A percentile compares a stretch with the other conserved stretches of the same genome.
Evolutionary conservation across 2,113 vertebrate genomes (phyloP).

Genomic region (Chamaetylas fuelleborni): DNA sequence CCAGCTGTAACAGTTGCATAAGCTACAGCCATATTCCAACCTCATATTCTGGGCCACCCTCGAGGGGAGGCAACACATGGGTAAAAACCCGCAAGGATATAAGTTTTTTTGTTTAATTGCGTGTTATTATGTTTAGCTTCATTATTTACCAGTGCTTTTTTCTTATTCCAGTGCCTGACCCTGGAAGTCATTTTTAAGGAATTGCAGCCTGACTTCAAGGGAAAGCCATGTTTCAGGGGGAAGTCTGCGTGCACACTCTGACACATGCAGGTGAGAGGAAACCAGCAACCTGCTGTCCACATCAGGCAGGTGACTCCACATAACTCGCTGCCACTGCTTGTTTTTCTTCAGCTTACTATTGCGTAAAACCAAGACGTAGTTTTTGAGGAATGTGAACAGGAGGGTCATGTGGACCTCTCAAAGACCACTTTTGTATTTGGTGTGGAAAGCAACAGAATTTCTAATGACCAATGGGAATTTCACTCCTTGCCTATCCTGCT

Average conservation of each 20-base stretch:
- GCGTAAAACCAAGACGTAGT: background rate
- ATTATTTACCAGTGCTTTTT: background rate
- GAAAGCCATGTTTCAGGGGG: background rate
- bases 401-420: background rate
- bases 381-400: background rate
- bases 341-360: background rate
- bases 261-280: rapidly evolving
- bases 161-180: background rate
- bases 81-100: background rate
- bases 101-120: background rate
- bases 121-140: background rate
- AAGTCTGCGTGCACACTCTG: rapidly evolving
- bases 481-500: background rate
- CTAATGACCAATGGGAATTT: background rate
- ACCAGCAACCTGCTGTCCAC: background rate
- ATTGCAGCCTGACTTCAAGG: background rate
- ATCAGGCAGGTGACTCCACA: background rate
- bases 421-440: background rate
- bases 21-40: background rate
- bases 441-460: background rate
- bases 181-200: background rate
- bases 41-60: background rate
- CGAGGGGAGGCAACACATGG: background rate
- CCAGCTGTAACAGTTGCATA: background rate
- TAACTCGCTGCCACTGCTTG: background rate